Percentiles rank a stretch among this genome's conserved stretches.
phyloP scores from a whole-genome alignment of 1,140 invertebrate species.

The Nasonia longicornis region DNA sequence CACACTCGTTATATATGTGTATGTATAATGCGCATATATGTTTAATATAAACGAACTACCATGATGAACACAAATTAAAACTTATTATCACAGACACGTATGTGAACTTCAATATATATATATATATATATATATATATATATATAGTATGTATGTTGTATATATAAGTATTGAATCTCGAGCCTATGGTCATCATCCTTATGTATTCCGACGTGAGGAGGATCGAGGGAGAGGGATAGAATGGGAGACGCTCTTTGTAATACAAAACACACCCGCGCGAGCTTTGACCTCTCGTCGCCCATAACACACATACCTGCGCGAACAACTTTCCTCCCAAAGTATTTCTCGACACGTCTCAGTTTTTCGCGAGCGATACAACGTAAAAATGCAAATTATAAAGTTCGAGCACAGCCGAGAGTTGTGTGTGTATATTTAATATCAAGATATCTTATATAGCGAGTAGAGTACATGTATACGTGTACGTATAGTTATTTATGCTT shows the following conservation, averaged over 20 bases:
- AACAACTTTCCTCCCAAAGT: not conserved
- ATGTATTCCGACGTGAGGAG: not conserved
- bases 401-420: not conserved
- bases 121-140: conserved; percentile 39
- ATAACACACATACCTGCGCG: no score
- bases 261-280: not conserved
- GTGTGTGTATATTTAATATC: not conserved
- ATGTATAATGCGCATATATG: not conserved
- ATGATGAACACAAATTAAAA: conserved; percentile 50
- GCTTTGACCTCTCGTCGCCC: conserved; percentile 5
- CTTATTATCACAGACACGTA: conserved; percentile 51
- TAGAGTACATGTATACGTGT: no score
- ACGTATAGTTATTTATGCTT: no score
- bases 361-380: no score
- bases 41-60: conserved; percentile 34
- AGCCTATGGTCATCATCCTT: conserved; percentile 3
- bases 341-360: not conserved
- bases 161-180: conserved; percentile 34
- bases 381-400: not conserved
- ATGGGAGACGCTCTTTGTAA: not conserved
- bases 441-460: not conserved
- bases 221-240: not conserved
- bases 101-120: conserved; percentile 44
- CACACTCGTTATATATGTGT: not conserved
- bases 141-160: conserved; percentile 24